These are phyloP conservation scores for Chloroceryle inda DNA, from an alignment of 2,797 vertebrate genomes.

Conservation along the genomic window DNA sequence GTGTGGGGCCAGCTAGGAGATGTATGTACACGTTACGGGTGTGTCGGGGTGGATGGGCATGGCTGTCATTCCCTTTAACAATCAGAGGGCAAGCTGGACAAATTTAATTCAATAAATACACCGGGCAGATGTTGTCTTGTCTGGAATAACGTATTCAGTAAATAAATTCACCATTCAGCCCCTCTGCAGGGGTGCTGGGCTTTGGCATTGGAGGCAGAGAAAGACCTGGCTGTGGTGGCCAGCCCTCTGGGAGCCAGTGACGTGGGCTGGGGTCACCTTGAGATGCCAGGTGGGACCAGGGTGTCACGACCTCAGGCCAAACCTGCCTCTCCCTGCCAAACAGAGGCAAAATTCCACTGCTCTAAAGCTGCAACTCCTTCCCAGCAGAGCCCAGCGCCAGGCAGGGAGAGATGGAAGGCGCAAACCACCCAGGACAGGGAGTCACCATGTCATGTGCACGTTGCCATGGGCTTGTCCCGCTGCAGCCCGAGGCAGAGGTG, in stretches of 20 bases:
- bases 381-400: neutral
- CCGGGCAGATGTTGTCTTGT: neutral
- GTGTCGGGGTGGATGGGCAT: neutral
- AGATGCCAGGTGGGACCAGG: neutral
- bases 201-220: neutral
- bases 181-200: neutral
- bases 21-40: neutral
- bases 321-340: neutral
- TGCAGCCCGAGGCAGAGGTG: neutral
- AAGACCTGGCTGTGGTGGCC: neutral
- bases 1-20: neutral
- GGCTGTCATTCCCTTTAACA: conserved; percentile 62
- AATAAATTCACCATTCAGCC: neutral
- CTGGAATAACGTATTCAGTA: conserved; percentile 11
- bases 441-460: neutral
- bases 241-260: neutral
- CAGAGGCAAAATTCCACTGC: neutral
- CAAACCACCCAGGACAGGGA: neutral
- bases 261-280: neutral
- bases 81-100: neutral
- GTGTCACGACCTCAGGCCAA: accelerated
- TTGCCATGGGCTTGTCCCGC: neutral
- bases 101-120: conserved; percentile 40
- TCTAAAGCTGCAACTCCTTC: neutral
- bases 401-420: neutral